These are phyloP conservation scores for Polypterus bichir DNA, from an alignment of 2,113 vertebrate species.

Conservation along the genomic window DNA sequence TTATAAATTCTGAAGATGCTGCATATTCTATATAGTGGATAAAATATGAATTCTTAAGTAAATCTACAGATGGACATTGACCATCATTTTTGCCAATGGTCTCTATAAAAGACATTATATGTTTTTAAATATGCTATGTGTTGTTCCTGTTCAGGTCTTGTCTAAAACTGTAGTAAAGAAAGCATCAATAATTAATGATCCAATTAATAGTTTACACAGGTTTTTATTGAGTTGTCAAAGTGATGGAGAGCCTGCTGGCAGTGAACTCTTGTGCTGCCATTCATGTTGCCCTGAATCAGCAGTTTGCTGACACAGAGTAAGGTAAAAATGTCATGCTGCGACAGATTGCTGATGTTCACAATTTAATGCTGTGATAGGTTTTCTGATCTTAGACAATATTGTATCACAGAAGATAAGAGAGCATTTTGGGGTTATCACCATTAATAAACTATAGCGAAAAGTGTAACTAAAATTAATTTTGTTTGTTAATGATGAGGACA, in stretches of 20 bases:
- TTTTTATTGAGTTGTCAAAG: conserved; percentile 71
- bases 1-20: too few relatives aligned
- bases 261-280: conserved; percentile 32
- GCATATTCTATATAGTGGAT: too few relatives aligned
- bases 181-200: conserved; percentile 71
- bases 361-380: conserved; percentile 43
- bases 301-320: conserved; percentile 37
- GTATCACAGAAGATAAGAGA: conserved; percentile 27
- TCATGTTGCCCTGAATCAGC: conserved; percentile 51
- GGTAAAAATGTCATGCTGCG: conserved; percentile 19
- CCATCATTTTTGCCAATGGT: not conserved
- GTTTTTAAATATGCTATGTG: conserved; percentile 13
- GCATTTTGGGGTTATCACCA: conserved; percentile 26
- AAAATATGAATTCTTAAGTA: too few relatives aligned
- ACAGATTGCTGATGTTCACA: conserved; percentile 40
- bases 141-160: conserved; percentile 16
- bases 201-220: conserved; percentile 71
- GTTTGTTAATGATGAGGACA: conserved; percentile 6
- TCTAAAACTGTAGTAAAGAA: conserved; percentile 47
- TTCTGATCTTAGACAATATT: conserved; percentile 33
- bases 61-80: too few relatives aligned
- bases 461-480: conserved; percentile 10
- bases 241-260: conserved; percentile 53
- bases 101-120: not conserved
- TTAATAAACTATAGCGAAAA: conserved; percentile 31